These are phyloP conservation scores for Chaetoderma sp. DNA, from an alignment of 2,888 invertebrate genomes.

Conservation along the genomic window DNA sequence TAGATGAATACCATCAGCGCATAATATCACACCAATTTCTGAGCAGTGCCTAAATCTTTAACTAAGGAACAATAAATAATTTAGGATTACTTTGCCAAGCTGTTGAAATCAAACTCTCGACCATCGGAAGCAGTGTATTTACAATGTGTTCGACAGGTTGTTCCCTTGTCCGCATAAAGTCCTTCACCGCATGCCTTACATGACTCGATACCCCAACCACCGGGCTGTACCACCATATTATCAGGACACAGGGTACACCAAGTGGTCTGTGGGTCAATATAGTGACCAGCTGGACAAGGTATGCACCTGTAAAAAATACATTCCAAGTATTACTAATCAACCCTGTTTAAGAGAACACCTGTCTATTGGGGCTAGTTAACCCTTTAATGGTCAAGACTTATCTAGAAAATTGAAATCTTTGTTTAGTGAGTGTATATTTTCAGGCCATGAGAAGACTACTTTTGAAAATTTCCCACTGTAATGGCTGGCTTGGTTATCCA, in stretches of 20 bases:
- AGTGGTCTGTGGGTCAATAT: slow-evolving; percentile 67
- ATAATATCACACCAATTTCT: slow-evolving; percentile 27
- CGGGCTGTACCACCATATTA: slow-evolving; percentile 57
- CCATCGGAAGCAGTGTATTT: slow-evolving; percentile 48
- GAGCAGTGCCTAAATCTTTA: no score
- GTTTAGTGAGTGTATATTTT: no score
- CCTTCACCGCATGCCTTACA: slow-evolving; percentile 72
- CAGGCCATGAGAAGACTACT: no score
- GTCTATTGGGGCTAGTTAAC: no score
- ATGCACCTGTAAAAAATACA: slow-evolving; percentile 68
- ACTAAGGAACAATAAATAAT: no score
- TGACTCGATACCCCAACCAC: slow-evolving; percentile 63
- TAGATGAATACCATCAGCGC: no score
- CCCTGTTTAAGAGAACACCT: no score
- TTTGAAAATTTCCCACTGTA: no score
- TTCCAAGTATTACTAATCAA: no score
- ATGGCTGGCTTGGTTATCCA: slow-evolving; percentile 9
- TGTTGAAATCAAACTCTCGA: slow-evolving; percentile 56
- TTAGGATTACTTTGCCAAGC: slow-evolving; percentile 64
- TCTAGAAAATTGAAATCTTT: no score
- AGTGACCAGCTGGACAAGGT: slow-evolving; percentile 73
- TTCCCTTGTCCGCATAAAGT: slow-evolving; percentile 67
- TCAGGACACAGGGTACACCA: slow-evolving; percentile 71
- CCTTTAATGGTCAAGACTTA: no score
- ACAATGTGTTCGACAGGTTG: slow-evolving; percentile 71